These are phyloP conservation scores for Neogobius melanostomus DNA, from an alignment of 2,113 vertebrate species.

Conservation along the genomic window DNA sequence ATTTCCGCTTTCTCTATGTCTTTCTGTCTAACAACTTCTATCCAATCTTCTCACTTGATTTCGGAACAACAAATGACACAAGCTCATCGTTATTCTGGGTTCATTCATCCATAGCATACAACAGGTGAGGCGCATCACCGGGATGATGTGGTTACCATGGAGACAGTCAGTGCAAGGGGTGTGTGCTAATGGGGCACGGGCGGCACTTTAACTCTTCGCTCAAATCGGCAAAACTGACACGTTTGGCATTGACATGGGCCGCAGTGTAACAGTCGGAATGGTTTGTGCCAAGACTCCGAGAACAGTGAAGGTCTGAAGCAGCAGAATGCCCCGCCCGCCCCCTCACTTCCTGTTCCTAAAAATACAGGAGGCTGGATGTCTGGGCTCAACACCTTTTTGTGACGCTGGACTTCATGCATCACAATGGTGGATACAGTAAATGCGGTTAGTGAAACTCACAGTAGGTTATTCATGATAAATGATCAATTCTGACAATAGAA, in stretches of 20 bases:
- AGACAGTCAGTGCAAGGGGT: neutral
- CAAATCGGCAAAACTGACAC: neutral
- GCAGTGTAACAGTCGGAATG: neutral
- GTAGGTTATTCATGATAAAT: too few relatives aligned
- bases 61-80: neutral
- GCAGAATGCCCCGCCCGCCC: neutral
- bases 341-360: neutral
- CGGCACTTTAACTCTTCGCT: neutral
- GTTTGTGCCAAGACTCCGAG: neutral
- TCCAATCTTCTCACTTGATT: neutral
- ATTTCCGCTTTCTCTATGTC: too few relatives aligned
- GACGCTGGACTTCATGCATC: too few relatives aligned
- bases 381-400: neutral
- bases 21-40: too few relatives aligned
- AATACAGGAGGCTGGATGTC: neutral
- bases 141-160: conserved; percentile 2
- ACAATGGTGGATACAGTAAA: too few relatives aligned
- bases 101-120: neutral
- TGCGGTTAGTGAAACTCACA: too few relatives aligned
- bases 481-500: too few relatives aligned
- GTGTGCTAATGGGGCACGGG: neutral
- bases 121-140: neutral
- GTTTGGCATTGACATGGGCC: neutral
- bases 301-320: neutral
- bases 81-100: neutral